Evolutionary conservation across 2,888 invertebrate species (phyloP), one percentile per base, ranked within the genome.

Genomic region (Drosophila emarginata): DNA sequence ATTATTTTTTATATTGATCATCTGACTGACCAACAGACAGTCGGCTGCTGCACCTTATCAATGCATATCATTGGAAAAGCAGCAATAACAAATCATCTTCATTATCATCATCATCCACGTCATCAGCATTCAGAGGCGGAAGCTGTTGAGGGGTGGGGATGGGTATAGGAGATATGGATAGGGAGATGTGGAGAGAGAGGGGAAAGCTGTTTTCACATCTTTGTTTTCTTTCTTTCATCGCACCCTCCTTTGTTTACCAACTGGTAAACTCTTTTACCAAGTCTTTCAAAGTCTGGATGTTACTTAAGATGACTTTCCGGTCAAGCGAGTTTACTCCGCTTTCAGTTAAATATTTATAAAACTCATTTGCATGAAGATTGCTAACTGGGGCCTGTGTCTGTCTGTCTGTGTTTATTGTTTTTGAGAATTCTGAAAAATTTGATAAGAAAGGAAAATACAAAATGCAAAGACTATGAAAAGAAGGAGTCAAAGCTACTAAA

Each of bases 291-390:
- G 71, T 64, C 59, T 57, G 64, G 26, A 32, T 21, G 28, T 64
- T 70, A 40, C 51, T 66, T 54, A 70, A 68, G 79, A 78, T 59
- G 65, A 65, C 70, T 83, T 77, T 86, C 84, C 69, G 72, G 83
- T 83, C 80, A 53, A 39, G 67, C 80, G 67, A 63, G 87, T 83
- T 83, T 77, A 66, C 52, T 62, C 65, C 53, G 71, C 67, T 67
- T 77, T 77, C 74, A 53, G 62, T 67, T 74, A 23, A 62, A 61
- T 72, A 66, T 86, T 82, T 74, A 66, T 67, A 72, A 74, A 82
- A 23, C 58, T 26, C 14, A 74, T 81, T 76, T 82, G 63, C 63
- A 68, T 70, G 56, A 32, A 37, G 23, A 61, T 40, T 45, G 56
- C n/a, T 36, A 21, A 21, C 40, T 53, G 40, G 6, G 2, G 26